Base-by-base conservation (phyloP, 2,797 vertebrate species). In the Syndactyla subalaris region DNA sequence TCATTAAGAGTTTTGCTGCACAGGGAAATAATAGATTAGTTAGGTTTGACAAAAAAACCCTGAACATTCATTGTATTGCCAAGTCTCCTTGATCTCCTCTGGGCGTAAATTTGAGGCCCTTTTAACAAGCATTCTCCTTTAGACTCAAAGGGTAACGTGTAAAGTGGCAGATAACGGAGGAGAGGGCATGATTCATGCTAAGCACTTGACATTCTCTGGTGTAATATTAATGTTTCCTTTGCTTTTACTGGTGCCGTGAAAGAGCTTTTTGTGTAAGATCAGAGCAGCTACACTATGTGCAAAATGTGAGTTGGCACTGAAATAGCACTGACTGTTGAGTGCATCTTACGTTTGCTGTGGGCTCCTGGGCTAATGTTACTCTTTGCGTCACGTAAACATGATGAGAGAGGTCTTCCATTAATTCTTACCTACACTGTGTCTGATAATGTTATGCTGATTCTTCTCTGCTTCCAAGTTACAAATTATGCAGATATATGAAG, bases 71-170 rank as follows among this genome's bases (percentile, higher is more conserved):
- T 89, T 97, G 86, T 97, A 73, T 96, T 97, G 89, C 85, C 49
- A 93, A 92, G 80, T 89, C 66, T 83, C 84, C 96, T 96, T 97
- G 96, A 96, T 98, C 86, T 97, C 83, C 96, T 96, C 46, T 89
- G 85, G 79, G 92, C 80, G 92, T 95, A 91, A 96, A 94, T 93
- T 95, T 78, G 81, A 85, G 76, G 83, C 87, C 85, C 63, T 97
- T 96, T 97, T 82, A 96, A 92, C 57, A 96, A 94, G 74, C 83
- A 18, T 49, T 88, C 81, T 86, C 80, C 81, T 97, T 96, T 93
- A 95, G 83, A 95, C 93, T 85, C 41, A 14, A 52, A 88, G 76
- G 55, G 85, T 93, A 78, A 80, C 38, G 24, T 45, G 63, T 93
- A 68, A 62, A 61, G 32, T 20, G 13, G 52, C 74, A 89, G 90